phyloP scores from a whole-genome alignment of 2,113 vertebrate genomes.

The Entelurus aequoreus region DNA sequence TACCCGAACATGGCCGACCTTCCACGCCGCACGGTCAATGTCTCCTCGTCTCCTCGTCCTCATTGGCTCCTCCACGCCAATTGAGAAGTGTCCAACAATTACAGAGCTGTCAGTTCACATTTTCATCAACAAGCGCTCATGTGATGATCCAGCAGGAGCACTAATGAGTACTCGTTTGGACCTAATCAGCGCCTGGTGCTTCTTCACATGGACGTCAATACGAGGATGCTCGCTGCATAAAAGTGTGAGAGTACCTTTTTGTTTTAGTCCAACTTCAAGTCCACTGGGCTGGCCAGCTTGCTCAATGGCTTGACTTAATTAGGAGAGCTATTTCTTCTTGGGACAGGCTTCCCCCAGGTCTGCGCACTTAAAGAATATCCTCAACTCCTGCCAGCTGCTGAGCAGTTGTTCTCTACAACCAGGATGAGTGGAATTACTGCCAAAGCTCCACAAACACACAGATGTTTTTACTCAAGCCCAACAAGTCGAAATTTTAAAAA shows the following conservation, averaged over 20 bases:
- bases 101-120: conserved; percentile 61
- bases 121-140: conserved; percentile 62
- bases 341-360: conserved; percentile 53
- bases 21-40: background rate
- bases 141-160: conserved; percentile 57
- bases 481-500: no score
- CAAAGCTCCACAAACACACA: conserved; percentile 16
- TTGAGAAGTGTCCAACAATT: conserved; percentile 59
- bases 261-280: conserved; percentile 48
- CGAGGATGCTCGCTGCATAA: conserved; percentile 26
- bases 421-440: conserved; percentile 5
- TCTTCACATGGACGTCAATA: background rate
- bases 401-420: conserved; percentile 47
- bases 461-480: no score
- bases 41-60: no score
- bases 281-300: conserved; percentile 29
- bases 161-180: conserved; percentile 61
- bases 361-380: conserved; percentile 41
- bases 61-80: conserved; percentile 22
- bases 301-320: conserved; percentile 56
- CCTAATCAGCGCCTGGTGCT: conserved; percentile 51
- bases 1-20: background rate
- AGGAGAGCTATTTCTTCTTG: conserved; percentile 44
- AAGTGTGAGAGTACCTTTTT: conserved; percentile 43
- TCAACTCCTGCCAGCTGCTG: conserved; percentile 51